A percentile compares a stretch with the other conserved stretches of the same genome.
These are phyloP conservation scores for Gadopsis bispinosus DNA, from an alignment of 2,797 vertebrate genomes.

Conservation along the genomic window DNA sequence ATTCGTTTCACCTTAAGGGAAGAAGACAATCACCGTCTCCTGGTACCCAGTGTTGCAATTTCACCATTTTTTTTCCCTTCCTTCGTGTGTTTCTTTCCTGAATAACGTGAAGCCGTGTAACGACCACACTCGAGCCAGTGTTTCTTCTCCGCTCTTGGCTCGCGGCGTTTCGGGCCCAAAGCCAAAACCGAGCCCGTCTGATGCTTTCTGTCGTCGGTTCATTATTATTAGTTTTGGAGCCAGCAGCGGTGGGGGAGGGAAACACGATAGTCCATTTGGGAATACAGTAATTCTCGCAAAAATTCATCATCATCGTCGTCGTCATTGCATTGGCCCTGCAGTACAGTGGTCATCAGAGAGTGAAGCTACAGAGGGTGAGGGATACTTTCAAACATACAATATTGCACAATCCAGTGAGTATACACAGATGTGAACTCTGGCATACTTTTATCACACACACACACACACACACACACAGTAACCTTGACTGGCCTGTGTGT, in stretches of 20 bases:
- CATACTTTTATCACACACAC: slow-evolving; percentile 48
- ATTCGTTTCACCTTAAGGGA: slow-evolving; percentile 7
- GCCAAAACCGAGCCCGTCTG: slow-evolving; percentile 38
- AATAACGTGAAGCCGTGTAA: not conserved
- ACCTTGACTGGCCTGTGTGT: slow-evolving; percentile 11
- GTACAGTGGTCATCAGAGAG: slow-evolving; percentile 44
- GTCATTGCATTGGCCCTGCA: slow-evolving; percentile 25
- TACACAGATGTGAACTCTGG: slow-evolving; percentile 73
- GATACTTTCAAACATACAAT: slow-evolving; percentile 39
- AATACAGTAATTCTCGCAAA: slow-evolving; percentile 29
- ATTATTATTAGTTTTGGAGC: slow-evolving; percentile 9
- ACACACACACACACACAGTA: slow-evolving; percentile 21
- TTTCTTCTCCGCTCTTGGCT: slow-evolving; percentile 17
- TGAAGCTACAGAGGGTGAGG: slow-evolving; percentile 23
- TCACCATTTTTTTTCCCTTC: not conserved
- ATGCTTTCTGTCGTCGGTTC: slow-evolving; percentile 20
- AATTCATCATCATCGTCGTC: slow-evolving; percentile 26
- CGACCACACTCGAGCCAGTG: slow-evolving; percentile 31
- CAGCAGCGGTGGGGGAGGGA: not conserved
- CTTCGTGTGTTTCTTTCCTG: not conserved
- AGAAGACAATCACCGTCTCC: not conserved
- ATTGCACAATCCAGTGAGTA: slow-evolving; percentile 73
- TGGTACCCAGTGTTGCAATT: slow-evolving; percentile 8
- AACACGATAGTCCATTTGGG: slow-evolving; percentile 47
- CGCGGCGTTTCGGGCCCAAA: slow-evolving; percentile 12